Conservation (phyloP, 2,888 invertebrate genomes). For the Tribolium freemani region DNA sequence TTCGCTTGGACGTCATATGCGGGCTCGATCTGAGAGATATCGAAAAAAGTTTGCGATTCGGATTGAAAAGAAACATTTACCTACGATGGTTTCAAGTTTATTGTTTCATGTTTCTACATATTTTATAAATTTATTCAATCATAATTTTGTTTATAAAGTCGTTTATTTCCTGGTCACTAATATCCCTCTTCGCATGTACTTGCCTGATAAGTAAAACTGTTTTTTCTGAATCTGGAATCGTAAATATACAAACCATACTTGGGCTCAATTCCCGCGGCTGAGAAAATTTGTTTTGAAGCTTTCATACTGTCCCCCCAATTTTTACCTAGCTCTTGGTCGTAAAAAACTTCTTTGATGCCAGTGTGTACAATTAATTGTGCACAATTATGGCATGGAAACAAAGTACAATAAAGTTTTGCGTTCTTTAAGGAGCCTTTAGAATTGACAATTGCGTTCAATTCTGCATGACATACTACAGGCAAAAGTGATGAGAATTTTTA, state of each 20-base stretch:
- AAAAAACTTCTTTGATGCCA: not conserved
- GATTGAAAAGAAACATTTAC: too few relatives aligned
- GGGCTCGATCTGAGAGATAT: not conserved
- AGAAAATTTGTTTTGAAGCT: not conserved
- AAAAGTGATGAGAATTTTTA: too few relatives aligned
- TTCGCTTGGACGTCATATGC: slow-evolving; percentile 2
- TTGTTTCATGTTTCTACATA: too few relatives aligned
- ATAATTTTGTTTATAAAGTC: too few relatives aligned
- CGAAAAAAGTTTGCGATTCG: too few relatives aligned
- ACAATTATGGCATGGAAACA: not conserved
- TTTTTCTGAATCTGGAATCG: too few relatives aligned
- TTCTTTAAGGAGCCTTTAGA: not conserved
- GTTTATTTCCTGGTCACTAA: too few relatives aligned
- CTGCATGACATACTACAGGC: not conserved
- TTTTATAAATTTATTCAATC: too few relatives aligned
- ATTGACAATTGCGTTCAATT: not conserved
- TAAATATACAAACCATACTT: too few relatives aligned
- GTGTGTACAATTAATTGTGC: not conserved
- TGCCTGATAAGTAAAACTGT: too few relatives aligned
- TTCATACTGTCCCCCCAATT: not conserved
- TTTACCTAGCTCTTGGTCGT: not conserved
- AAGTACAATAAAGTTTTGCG: not conserved
- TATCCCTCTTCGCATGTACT: too few relatives aligned
- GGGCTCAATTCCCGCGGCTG: not conserved
- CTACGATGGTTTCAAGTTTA: too few relatives aligned